Evolutionary conservation across 2,113 vertebrate genomes (phyloP).

Genomic region (Calyptommatus sinebrachiatus): DNA sequence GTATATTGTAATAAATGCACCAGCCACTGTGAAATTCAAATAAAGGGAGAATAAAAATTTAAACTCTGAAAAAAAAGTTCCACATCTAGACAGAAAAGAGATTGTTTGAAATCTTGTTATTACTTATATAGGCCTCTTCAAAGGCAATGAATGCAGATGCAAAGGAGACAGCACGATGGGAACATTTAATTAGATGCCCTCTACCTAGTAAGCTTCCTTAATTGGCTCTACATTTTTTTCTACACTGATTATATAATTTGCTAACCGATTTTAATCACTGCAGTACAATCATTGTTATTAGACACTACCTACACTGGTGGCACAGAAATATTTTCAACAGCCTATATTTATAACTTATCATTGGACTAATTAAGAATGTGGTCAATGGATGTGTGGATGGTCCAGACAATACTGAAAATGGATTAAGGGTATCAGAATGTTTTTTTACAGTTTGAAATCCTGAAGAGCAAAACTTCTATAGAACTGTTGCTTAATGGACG

Average conservation of each 20-base stretch:
- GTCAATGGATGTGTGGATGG: neutral
- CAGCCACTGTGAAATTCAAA: neutral
- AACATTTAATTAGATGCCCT: slow-evolving; percentile 24
- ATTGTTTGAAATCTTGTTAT: slow-evolving; percentile 1
- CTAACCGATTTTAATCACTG: neutral
- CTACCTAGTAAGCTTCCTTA: neutral
- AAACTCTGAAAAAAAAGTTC: neutral
- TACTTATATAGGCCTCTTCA: neutral
- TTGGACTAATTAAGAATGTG: neutral
- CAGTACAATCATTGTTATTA: slow-evolving; percentile 8
- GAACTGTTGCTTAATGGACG: too few relatives aligned
- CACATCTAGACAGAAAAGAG: neutral
- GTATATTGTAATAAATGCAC: too few relatives aligned
- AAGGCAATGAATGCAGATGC: slow-evolving; percentile 22
- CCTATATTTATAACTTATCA: neutral
- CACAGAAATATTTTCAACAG: neutral
- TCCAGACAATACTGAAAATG: too few relatives aligned
- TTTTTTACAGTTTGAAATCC: too few relatives aligned
- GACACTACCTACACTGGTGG: slow-evolving; percentile 1
- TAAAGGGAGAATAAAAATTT: neutral
- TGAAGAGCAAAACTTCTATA: too few relatives aligned
- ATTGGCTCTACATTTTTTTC: neutral
- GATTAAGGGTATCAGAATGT: too few relatives aligned
- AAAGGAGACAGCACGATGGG: slow-evolving; percentile 2
- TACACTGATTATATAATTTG: slow-evolving; percentile 22